These are phyloP conservation scores for Tolypeutes matacus DNA, from an alignment of 2,797 vertebrate genomes.

Conservation along the genomic window DNA sequence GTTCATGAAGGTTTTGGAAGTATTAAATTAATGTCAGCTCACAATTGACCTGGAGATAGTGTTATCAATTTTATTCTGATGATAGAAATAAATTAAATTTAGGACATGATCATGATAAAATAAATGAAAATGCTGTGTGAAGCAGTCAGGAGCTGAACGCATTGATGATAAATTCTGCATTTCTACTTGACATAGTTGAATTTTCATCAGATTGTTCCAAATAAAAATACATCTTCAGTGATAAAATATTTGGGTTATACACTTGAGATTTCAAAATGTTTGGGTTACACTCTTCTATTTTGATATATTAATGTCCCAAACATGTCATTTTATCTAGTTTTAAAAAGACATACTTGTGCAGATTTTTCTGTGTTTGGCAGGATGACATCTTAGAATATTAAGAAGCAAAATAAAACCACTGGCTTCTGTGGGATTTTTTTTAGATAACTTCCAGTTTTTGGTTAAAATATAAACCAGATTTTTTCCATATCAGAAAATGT, in stretches of 20 bases:
- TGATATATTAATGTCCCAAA: not conserved
- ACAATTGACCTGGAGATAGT: constrained; percentile 5
- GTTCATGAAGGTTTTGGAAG: not conserved
- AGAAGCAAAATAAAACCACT: not conserved
- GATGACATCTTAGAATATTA: not conserved
- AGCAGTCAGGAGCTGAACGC: not conserved
- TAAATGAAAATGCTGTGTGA: not conserved
- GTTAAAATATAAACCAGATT: not conserved
- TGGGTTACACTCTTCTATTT: not conserved
- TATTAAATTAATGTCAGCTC: not conserved
- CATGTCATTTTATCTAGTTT: not conserved
- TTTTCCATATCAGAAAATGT: not conserved
- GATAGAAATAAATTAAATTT: constrained; percentile 20
- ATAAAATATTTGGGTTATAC: not conserved
- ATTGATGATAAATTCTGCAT: not conserved
- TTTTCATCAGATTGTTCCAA: not conserved
- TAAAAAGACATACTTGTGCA: not conserved
- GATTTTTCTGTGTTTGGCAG: not conserved
- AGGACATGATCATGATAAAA: not conserved
- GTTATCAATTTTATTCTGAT: not conserved
- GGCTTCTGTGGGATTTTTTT: not conserved
- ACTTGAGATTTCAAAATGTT: not conserved
- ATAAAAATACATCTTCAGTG: not conserved
- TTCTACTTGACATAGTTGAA: not conserved
- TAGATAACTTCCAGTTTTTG: not conserved